These are phyloP conservation scores for Tauraco erythrolophus DNA, from an alignment of 2,113 vertebrate genomes.

Conservation along the genomic window DNA sequence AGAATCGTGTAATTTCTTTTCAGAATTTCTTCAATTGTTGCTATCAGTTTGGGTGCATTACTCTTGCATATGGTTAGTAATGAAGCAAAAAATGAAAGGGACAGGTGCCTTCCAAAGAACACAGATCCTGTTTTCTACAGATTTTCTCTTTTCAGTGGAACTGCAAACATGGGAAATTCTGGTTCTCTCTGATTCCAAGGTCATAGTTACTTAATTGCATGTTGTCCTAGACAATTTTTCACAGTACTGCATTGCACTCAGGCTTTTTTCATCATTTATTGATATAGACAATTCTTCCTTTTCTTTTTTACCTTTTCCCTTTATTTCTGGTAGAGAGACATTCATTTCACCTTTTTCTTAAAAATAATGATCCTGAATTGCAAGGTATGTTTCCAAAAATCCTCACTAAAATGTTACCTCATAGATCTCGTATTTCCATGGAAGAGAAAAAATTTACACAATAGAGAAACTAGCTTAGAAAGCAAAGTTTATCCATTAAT, in stretches of 20 bases:
- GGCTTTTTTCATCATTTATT: neutral
- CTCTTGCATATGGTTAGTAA: neutral
- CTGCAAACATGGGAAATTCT: neutral
- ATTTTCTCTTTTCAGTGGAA: neutral
- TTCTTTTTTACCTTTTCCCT: neutral
- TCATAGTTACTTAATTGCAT: neutral
- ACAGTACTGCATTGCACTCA: neutral
- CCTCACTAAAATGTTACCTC: neutral
- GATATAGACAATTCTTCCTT: neutral
- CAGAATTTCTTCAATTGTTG: neutral
- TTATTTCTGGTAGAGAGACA: neutral
- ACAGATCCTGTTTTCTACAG: neutral
- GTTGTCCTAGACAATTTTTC: neutral
- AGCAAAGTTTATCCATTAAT: neutral
- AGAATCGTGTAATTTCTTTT: neutral
- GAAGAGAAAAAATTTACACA: neutral
- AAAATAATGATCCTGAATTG: neutral
- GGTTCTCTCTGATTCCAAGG: neutral
- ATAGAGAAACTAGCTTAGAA: slow-evolving; percentile 1
- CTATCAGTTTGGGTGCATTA: neutral
- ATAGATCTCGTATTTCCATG: neutral
- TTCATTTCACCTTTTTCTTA: neutral
- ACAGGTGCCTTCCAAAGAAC: neutral
- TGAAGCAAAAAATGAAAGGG: neutral
- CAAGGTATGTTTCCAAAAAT: neutral